Conservation (phyloP, 2,888 invertebrate genomes). For the Sclerodermus sp. region DNA sequence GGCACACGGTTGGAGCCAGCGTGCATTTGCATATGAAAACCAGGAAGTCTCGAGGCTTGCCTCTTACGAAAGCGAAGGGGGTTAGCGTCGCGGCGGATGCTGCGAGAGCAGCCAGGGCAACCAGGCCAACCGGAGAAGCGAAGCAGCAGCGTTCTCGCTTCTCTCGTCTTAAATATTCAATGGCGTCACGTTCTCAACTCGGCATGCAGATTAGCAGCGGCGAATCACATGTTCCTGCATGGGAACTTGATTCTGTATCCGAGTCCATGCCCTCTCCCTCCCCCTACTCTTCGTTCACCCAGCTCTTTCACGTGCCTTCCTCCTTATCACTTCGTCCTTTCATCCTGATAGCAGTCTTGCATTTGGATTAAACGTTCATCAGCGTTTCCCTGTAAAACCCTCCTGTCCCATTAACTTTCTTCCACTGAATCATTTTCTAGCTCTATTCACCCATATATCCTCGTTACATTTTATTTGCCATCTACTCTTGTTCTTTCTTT, state of each 20-base stretch:
- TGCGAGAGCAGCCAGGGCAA: constrained; percentile 1
- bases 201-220: constrained; percentile 51
- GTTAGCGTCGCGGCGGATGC: constrained; percentile 7
- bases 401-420: too few species aligned
- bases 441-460: too few species aligned
- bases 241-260: constrained; percentile 45
- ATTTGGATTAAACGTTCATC: constrained; percentile 14
- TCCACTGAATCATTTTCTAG: too few species aligned
- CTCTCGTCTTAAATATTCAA: constrained; percentile 54
- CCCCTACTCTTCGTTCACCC: constrained; percentile 6
- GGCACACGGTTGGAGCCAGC: constrained; percentile 34
- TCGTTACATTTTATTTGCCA: too few species aligned
- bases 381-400: not conserved
- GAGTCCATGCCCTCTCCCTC: constrained; percentile 14
- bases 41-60: constrained; percentile 49
- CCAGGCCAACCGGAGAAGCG: not conserved
- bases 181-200: constrained; percentile 52
- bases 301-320: not conserved
- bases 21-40: constrained; percentile 55
- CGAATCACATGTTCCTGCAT: constrained; percentile 47
- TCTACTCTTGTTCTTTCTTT: too few species aligned
- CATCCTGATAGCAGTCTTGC: constrained; percentile 10
- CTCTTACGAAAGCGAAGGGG: constrained; percentile 46
- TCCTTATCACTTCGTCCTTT: not conserved
- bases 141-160: not conserved